A percentile compares a stretch with the other conserved stretches of the same genome.
Evolutionary conservation across 2,797 vertebrate species (phyloP).

Genomic region (Sebastes trivittatus): DNA sequence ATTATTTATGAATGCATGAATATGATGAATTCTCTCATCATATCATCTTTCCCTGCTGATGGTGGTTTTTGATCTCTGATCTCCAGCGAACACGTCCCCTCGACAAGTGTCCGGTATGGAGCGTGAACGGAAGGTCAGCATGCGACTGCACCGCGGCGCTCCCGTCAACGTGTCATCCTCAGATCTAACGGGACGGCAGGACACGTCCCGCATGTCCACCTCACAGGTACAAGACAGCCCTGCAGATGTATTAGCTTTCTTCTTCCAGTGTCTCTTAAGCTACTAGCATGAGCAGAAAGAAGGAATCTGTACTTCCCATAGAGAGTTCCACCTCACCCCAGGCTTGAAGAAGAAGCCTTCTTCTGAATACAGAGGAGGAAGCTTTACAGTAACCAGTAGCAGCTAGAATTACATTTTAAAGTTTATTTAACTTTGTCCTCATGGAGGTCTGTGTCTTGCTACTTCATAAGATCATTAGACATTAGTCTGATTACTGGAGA

Average conservation of each 20-base stretch:
- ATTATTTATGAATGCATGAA: neutral
- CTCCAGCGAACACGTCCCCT: conserved; percentile 90
- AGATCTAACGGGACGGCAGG: conserved; percentile 93
- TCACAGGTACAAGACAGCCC: conserved; percentile 88
- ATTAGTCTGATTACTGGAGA: neutral
- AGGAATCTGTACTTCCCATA: neutral
- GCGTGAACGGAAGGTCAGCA: conserved; percentile 95
- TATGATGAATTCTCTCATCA: neutral
- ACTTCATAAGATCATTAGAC: neutral
- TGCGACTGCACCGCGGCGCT: conserved; percentile 93
- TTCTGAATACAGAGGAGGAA: neutral
- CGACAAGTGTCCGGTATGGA: conserved; percentile 92
- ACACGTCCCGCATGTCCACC: conserved; percentile 97
- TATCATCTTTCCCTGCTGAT: neutral
- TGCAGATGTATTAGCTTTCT: neutral
- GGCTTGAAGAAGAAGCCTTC: neutral
- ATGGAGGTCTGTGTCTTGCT: neutral
- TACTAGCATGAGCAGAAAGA: neutral
- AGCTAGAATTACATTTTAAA: neutral
- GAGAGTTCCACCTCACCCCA: neutral
- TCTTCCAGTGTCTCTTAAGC: neutral
- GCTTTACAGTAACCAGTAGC: neutral
- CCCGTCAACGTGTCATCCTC: conserved; percentile 94
- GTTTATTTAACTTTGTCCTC: neutral
- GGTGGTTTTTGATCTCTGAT: neutral